Percentiles rank a stretch among this genome's conserved stretches.
These are phyloP conservation scores for Channa argus DNA, from an alignment of 2,113 vertebrate species.

Conservation along the genomic window DNA sequence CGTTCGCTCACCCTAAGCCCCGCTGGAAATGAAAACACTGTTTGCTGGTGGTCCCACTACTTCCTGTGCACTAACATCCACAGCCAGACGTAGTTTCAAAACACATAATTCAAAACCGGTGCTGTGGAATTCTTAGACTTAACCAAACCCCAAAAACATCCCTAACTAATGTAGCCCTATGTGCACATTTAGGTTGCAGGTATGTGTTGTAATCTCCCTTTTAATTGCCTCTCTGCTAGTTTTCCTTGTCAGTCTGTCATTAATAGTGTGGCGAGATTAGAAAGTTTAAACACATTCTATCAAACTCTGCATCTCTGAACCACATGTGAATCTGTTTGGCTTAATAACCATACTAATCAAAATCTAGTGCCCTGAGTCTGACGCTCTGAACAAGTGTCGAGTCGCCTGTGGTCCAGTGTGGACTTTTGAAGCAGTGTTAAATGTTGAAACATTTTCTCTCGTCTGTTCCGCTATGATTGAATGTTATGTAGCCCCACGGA, in stretches of 20 bases:
- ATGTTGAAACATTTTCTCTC: conserved; percentile 6
- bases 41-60: conserved; percentile 16
- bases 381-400: conserved; percentile 35
- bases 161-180: conserved; percentile 13
- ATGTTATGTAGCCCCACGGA: conserved; percentile 7
- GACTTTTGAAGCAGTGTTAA: too few species aligned
- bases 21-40: conserved; percentile 22
- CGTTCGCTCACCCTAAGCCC: not conserved
- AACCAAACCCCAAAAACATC: conserved; percentile 27
- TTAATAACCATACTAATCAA: conserved; percentile 57
- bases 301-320: conserved; percentile 31
- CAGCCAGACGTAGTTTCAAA: conserved; percentile 13
- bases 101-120: conserved; percentile 32
- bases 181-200: conserved; percentile 9
- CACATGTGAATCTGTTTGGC: conserved; percentile 43
- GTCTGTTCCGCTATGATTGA: conserved; percentile 23
- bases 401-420: too few species aligned
- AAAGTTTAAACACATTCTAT: conserved; percentile 46
- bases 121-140: not conserved
- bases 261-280: conserved; percentile 35
- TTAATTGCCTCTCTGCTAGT: conserved; percentile 36
- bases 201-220: conserved; percentile 10
- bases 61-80: conserved; percentile 21
- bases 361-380: conserved; percentile 40
- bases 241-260: conserved; percentile 48